Conservation (phyloP, 2,888 invertebrate genomes). For the Ceriagrion tenellum region DNA sequence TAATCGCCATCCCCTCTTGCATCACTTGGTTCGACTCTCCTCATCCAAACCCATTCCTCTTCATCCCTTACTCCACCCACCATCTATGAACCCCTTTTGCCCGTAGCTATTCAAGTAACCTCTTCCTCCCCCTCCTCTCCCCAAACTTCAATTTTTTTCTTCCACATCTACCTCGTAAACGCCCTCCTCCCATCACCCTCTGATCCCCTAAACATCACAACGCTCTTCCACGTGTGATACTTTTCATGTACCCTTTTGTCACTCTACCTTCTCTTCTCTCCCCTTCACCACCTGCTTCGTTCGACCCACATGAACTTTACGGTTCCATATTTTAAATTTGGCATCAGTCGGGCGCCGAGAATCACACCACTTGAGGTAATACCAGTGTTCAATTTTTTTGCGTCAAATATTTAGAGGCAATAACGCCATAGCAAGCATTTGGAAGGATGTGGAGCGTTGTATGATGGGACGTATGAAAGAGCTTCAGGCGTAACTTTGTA, state of each 20-base stretch:
- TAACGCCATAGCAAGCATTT: too few relatives aligned
- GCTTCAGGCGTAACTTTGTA: too few relatives aligned
- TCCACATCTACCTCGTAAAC: background rate
- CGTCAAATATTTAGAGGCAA: too few relatives aligned
- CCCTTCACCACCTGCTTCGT: background rate
- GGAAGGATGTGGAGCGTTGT: too few relatives aligned
- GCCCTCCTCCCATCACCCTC: background rate
- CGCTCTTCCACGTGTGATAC: background rate
- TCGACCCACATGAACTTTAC: background rate
- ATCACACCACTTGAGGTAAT: too few relatives aligned
- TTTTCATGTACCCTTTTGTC: background rate
- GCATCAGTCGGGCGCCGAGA: background rate
- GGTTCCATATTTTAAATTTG: background rate
- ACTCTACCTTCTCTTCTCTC: background rate
- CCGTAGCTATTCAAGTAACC: background rate
- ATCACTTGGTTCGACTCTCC: background rate
- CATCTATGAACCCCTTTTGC: background rate
- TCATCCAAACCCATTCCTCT: background rate
- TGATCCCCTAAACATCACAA: background rate
- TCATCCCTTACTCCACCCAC: background rate
- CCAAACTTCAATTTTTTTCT: background rate
- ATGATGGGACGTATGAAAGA: too few relatives aligned
- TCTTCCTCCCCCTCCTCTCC: background rate
- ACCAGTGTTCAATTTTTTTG: too few relatives aligned
- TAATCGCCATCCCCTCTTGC: conserved; percentile 45